phyloP scores from a whole-genome alignment of 1,140 invertebrate species.

The Drosophila repletoides region DNA sequence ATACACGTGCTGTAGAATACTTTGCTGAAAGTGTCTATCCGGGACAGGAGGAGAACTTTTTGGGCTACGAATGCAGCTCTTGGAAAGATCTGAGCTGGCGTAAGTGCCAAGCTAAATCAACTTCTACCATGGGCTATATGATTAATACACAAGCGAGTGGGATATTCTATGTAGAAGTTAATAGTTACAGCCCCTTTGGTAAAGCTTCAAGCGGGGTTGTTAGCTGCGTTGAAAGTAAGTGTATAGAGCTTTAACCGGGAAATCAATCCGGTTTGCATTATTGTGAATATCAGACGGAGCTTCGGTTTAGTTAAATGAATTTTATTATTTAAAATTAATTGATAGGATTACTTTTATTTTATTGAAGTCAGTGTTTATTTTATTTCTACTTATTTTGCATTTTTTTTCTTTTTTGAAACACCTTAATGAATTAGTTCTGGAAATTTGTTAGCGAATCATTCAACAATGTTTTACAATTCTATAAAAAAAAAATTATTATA shows the following conservation, averaged over 20 bases:
- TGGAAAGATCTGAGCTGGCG: constrained; percentile 40
- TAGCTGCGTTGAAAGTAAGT: constrained; percentile 13
- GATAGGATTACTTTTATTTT: neutral
- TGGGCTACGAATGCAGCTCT: constrained; percentile 57
- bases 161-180: constrained; percentile 61
- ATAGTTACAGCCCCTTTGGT: constrained; percentile 59
- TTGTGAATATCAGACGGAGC: too few species aligned
- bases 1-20: constrained; percentile 85
- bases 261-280: too few species aligned
- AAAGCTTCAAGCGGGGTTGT: neutral
- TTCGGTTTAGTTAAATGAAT: neutral
- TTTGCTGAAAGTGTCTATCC: constrained; percentile 85
- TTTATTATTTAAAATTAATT: neutral
- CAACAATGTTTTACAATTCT: too few species aligned
- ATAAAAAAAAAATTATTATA: too few species aligned
- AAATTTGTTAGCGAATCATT: too few species aligned
- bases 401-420: too few species aligned
- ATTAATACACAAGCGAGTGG: constrained; percentile 48
- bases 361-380: neutral
- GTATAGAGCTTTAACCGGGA: neutral
- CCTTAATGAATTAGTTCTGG: too few species aligned
- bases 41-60: constrained; percentile 56
- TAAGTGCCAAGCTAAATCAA: constrained; percentile 22
- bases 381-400: neutral
- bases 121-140: constrained; percentile 65